phyloP scores from a whole-genome alignment of 1,140 invertebrate genomes.

The Drosophila rufa region DNA sequence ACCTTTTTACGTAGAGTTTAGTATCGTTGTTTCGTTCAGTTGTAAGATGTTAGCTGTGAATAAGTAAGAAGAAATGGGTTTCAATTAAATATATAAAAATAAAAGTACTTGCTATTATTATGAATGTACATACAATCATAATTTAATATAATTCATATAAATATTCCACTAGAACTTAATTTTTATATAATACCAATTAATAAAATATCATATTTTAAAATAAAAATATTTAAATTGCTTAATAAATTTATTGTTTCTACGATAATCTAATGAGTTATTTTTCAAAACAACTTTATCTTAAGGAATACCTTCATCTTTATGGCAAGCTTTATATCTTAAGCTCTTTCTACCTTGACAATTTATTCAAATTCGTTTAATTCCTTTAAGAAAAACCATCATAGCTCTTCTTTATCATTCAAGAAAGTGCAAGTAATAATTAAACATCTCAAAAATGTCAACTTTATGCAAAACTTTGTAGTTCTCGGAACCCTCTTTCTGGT shows the following conservation, averaged over 20 bases:
- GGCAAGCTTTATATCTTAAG: no score
- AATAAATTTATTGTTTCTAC: no score
- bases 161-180: no score
- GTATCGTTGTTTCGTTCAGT: slow-evolving; percentile 77
- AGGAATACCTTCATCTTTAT: no score
- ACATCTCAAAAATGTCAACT: slow-evolving; percentile 6
- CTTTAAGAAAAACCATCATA: not conserved
- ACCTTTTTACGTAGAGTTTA: slow-evolving; percentile 39
- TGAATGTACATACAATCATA: no score
- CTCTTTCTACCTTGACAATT: no score
- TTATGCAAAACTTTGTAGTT: slow-evolving; percentile 7
- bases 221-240: no score
- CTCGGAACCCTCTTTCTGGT: not conserved
- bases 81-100: not conserved
- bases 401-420: no score
- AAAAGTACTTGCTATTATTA: not conserved
- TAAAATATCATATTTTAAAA: no score
- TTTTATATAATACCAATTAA: no score
- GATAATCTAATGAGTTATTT: no score
- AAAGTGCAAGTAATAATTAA: not conserved
- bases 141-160: not conserved
- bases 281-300: no score
- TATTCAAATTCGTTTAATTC: not conserved
- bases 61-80: not conserved
- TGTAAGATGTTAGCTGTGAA: slow-evolving; percentile 53